Percentiles rank a stretch among this genome's conserved stretches.
Conservation (phyloP, 1,140 invertebrate genomes). For the Temnothorax longispinosus region DNA sequence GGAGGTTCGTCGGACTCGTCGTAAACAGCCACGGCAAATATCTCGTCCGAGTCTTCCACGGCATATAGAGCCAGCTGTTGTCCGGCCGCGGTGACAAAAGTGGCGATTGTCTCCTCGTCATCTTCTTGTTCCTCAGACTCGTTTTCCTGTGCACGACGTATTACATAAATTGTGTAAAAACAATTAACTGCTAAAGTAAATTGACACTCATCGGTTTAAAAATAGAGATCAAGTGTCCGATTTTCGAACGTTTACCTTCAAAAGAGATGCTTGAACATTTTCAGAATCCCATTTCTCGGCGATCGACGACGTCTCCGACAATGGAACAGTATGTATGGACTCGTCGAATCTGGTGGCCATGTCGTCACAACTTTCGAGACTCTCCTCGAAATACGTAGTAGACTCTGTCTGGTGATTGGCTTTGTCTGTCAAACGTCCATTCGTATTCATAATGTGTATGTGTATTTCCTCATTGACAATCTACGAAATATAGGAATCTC, state of each 20-base stretch:
- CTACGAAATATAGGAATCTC: neutral
- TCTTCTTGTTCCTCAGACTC: constrained; percentile 59
- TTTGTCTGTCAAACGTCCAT: constrained; percentile 15
- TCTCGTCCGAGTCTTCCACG: constrained; percentile 84
- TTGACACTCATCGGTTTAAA: neutral
- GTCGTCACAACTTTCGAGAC: neutral
- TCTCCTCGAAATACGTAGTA: constrained; percentile 48
- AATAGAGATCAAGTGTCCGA: neutral
- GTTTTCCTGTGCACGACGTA: neutral
- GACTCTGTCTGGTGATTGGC: neutral
- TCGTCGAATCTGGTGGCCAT: neutral
- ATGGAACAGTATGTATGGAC: neutral
- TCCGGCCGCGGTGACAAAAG: constrained; percentile 82
- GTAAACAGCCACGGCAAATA: constrained; percentile 84
- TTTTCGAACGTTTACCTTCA: neutral
- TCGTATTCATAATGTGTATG: constrained; percentile 27
- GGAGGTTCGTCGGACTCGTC: constrained; percentile 83
- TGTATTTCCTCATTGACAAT: constrained; percentile 55
- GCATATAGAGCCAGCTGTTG: constrained; percentile 83
- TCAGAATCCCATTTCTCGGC: constrained; percentile 18
- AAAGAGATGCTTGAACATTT: neutral
- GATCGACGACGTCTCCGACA: neutral
- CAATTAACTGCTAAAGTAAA: neutral
- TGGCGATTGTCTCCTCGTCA: constrained; percentile 84
- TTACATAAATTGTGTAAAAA: neutral